Base-by-base conservation (phyloP, 2,888 invertebrate species). In the Volucella bombylans region DNA sequence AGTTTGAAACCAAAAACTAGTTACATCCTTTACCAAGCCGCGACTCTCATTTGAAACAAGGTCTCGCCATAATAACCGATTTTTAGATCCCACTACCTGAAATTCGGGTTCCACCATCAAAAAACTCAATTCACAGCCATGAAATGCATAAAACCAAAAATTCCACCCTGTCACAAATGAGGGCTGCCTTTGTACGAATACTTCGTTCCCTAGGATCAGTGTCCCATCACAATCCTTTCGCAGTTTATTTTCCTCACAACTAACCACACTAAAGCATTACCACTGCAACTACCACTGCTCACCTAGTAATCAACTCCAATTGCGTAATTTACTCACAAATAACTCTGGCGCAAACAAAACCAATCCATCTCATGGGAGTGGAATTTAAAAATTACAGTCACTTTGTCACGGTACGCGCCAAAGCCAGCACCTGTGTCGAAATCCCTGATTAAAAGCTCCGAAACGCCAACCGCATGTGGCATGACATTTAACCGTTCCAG, bases 381-480 rank as follows among this genome's bases (percentile, higher is more conserved):
- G 31, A 69, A 82, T 57, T 71, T 65, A 80, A 64, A 76, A 76
- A 71, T 71, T 57, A 67, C 69, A 62, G 61, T 71, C 80, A 74
- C 83, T 83, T 83, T 80, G 83, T 83, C 74, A 71, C 64, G 64
- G 49, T 50, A 50, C 39, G 15, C n/a, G 43, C 15, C 43, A 43
- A 62, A 39, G 52, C 50, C 64, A 41, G 39, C 43, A 73, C 65
- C 68, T 65, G 59, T 55, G 74, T 71, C 65, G 67, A 68, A 74
- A 47, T 71, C 65, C 61, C 80, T 83, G 83, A 83, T 83, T 83
- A 83, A 83, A 74, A 74, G 80, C 69, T 69, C 6, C 57, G 62
- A 69, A 47, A 54, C 61, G 71, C 4, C 54, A 73, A 83, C 83
- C 83, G 71, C 80, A 80, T 80, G 65, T 83, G 79, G 59, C 69